Conservation (phyloP, 2,113 vertebrate genomes). For the Dryoscopus gambensis region DNA sequence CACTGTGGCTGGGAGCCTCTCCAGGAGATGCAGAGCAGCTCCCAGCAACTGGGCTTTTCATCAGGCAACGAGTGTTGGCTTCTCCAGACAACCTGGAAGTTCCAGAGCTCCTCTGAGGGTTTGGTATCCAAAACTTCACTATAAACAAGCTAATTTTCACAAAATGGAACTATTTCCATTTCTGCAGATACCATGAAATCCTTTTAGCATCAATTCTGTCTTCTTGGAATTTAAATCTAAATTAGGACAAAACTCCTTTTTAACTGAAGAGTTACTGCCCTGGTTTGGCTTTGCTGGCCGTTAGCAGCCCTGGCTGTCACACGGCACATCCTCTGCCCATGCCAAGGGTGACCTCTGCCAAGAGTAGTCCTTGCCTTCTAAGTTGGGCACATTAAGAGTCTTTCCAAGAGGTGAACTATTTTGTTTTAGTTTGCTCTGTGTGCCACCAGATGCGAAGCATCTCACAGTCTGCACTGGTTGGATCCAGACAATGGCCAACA, state of each 20-base stretch:
- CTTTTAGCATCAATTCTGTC: not conserved
- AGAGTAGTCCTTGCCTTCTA: not conserved
- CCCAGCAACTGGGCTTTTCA: not conserved
- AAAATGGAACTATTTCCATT: slow-evolving; percentile 37
- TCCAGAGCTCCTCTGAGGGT: not conserved
- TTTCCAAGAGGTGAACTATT: not conserved
- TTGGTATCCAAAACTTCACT: slow-evolving; percentile 46
- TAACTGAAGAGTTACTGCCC: not conserved
- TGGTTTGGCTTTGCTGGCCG: not conserved
- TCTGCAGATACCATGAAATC: not conserved
- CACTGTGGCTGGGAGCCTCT: not conserved
- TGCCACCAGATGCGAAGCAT: not conserved
- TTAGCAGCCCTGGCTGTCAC: not conserved
- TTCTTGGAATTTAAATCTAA: slow-evolving; percentile 41
- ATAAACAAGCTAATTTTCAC: slow-evolving; percentile 22
- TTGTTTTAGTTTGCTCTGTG: not conserved
- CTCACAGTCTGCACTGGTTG: slow-evolving; percentile 36
- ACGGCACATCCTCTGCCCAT: not conserved
- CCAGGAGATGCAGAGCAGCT: slow-evolving; percentile 1
- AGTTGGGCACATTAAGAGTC: not conserved
- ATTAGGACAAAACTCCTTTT: slow-evolving; percentile 18
- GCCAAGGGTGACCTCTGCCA: not conserved
- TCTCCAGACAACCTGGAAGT: not conserved
- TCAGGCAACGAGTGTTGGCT: not conserved
- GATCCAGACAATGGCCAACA: not conserved